Conservation (phyloP, 1,140 invertebrate genomes). For the Diabrotica virgifera region DNA sequence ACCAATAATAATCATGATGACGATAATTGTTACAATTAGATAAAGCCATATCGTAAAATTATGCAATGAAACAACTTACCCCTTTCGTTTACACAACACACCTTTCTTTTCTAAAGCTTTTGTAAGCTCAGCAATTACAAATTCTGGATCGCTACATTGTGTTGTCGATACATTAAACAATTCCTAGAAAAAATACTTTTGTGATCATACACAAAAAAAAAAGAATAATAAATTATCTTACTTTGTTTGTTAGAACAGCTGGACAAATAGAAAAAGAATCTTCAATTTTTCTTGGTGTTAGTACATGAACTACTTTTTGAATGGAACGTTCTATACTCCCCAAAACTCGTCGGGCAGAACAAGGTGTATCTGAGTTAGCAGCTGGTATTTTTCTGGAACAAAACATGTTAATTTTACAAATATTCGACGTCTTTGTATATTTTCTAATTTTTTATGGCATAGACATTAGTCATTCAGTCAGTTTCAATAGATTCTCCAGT, state of each 20-base stretch:
- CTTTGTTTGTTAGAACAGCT: conserved; percentile 52
- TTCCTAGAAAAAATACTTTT: conserved; percentile 53
- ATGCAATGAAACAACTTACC: conserved; percentile 53
- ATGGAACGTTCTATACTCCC: conserved; percentile 69
- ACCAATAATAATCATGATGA: too few relatives aligned
- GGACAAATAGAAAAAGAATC: conserved; percentile 45
- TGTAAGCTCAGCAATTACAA: conserved; percentile 61
- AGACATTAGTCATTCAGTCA: too few relatives aligned
- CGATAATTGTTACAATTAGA: too few relatives aligned
- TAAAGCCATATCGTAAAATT: too few relatives aligned
- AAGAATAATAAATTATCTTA: conserved; percentile 6
- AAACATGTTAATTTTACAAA: too few relatives aligned
- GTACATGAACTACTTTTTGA: conserved; percentile 64
- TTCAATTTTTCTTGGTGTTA: conserved; percentile 63
- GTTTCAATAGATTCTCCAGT: too few relatives aligned
- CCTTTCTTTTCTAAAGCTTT: conserved; percentile 64
- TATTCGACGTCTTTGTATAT: too few relatives aligned
- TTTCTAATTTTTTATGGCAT: too few relatives aligned
- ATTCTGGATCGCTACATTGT: conserved; percentile 62
- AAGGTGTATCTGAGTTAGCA: conserved; percentile 43
- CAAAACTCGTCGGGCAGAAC: conserved; percentile 60
- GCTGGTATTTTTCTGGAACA: conserved; percentile 24
- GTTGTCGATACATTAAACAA: conserved; percentile 74
- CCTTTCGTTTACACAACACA: conserved; percentile 67
- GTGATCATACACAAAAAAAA: not conserved